These are phyloP conservation scores for Trissolcus basalis DNA, from an alignment of 1,140 invertebrate species.

Conservation along the genomic window DNA sequence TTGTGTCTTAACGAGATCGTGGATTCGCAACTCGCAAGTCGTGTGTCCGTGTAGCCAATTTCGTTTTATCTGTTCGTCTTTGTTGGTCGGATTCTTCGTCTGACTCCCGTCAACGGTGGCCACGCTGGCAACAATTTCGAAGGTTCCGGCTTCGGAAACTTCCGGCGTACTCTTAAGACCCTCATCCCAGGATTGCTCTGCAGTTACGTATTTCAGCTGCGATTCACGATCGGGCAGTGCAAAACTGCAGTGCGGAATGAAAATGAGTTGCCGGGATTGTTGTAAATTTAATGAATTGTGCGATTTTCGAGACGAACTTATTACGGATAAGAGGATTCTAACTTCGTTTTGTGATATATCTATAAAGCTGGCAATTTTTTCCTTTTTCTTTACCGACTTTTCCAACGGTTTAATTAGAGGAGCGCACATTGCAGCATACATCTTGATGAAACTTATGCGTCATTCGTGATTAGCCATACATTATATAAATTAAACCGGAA, in stretches of 20 bases:
- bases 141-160: slow-evolving; percentile 59
- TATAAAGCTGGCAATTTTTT: slow-evolving; percentile 15
- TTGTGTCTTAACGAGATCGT: slow-evolving; percentile 68
- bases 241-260: slow-evolving; percentile 58
- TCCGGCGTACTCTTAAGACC: slow-evolving; percentile 57
- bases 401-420: slow-evolving; percentile 29
- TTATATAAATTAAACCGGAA: neutral
- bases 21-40: slow-evolving; percentile 56
- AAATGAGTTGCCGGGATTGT: slow-evolving; percentile 56
- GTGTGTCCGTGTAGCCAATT: slow-evolving; percentile 66
- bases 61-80: slow-evolving; percentile 58
- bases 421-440: slow-evolving; percentile 1
- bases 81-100: slow-evolving; percentile 37
- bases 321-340: slow-evolving; percentile 54
- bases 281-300: slow-evolving; percentile 60
- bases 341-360: slow-evolving; percentile 46
- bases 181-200: slow-evolving; percentile 47
- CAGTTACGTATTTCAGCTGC: slow-evolving; percentile 61
- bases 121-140: slow-evolving; percentile 54
- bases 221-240: slow-evolving; percentile 54
- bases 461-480: neutral
- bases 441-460: neutral
- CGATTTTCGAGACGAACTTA: slow-evolving; percentile 55
- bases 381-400: neutral
- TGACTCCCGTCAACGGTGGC: slow-evolving; percentile 18